Percentiles rank a stretch among this genome's conserved stretches.
These are phyloP conservation scores for Epinotia brunnichana DNA, from an alignment of 2,888 invertebrate genomes.

Conservation along the genomic window DNA sequence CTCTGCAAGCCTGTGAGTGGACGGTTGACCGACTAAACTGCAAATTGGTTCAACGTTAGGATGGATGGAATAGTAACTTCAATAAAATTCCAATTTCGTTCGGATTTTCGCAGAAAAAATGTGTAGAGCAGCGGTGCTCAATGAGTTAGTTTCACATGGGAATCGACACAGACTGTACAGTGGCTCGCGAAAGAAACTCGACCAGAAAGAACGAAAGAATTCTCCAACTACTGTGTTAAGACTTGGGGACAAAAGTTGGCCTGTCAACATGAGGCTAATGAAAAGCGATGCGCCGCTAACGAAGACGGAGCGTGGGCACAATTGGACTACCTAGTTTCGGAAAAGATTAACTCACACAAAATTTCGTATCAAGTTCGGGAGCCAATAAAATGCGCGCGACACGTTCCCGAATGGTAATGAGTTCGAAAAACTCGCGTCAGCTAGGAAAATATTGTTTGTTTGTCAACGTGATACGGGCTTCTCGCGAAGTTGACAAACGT, in stretches of 20 bases:
- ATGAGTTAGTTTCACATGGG: constrained; percentile 26
- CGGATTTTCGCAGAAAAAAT: constrained; percentile 23
- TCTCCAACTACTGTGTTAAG: constrained; percentile 55
- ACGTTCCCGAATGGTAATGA: constrained; percentile 69
- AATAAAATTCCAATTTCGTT: constrained; percentile 32
- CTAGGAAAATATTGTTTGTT: constrained; percentile 73
- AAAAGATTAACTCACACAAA: constrained; percentile 58
- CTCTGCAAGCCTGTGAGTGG: constrained; percentile 54
- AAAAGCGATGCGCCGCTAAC: constrained; percentile 72
- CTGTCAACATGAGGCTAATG: constrained; percentile 65
- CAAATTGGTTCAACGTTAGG: constrained; percentile 41
- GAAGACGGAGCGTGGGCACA: constrained; percentile 64
- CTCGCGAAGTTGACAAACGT: constrained; percentile 68
- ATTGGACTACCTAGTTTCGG: constrained; percentile 54
- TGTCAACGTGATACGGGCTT: constrained; percentile 66
- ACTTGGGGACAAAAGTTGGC: constrained; percentile 57
- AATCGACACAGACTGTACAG: constrained; percentile 5
- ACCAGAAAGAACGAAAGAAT: constrained; percentile 56
- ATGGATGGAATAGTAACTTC: constrained; percentile 37
- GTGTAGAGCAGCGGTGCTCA: neutral
- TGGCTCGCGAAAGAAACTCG: constrained; percentile 53
- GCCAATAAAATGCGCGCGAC: constrained; percentile 66
- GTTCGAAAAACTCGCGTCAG: constrained; percentile 69
- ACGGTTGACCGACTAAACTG: constrained; percentile 59
- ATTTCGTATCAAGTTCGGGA: constrained; percentile 53